Percentiles rank a stretch among this genome's conserved stretches.
Evolutionary conservation across 2,797 vertebrate species (phyloP).

Genomic region (Antrozous pallidus): DNA sequence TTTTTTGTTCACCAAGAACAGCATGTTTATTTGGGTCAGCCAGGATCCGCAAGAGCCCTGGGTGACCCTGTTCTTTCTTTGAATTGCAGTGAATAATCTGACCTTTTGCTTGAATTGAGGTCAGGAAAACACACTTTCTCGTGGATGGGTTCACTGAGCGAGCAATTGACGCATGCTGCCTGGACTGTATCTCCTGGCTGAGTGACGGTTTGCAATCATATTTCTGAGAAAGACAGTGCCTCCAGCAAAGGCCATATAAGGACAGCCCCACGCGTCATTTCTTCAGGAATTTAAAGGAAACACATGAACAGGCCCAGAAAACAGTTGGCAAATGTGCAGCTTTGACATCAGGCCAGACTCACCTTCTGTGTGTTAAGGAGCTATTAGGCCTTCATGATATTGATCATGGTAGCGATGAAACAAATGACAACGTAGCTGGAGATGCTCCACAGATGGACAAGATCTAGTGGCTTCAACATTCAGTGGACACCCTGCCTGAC

Average conservation of each 20-base stretch:
- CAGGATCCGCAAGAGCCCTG: neutral
- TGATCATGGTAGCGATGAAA: neutral
- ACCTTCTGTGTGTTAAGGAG: neutral
- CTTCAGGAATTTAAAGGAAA: neutral
- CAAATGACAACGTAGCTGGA: neutral
- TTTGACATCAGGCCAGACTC: neutral
- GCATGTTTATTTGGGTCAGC: neutral
- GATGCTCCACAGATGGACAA: neutral
- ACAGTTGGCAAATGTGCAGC: neutral
- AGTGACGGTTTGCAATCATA: neutral
- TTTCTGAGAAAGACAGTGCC: neutral
- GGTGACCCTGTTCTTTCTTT: neutral
- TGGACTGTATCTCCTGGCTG: neutral
- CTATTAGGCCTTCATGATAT: neutral
- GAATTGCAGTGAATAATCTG: neutral
- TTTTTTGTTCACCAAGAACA: neutral
- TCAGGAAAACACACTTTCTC: neutral
- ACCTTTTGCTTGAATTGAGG: neutral
- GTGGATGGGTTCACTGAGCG: neutral
- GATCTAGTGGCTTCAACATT: neutral
- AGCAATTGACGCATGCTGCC: neutral
- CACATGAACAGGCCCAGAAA: neutral
- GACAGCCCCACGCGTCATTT: neutral
- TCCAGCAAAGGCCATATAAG: neutral
- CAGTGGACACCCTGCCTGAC: neutral